Base-by-base conservation (phyloP, 2,888 invertebrate species). In the Archaeoteleia sp. region DNA sequence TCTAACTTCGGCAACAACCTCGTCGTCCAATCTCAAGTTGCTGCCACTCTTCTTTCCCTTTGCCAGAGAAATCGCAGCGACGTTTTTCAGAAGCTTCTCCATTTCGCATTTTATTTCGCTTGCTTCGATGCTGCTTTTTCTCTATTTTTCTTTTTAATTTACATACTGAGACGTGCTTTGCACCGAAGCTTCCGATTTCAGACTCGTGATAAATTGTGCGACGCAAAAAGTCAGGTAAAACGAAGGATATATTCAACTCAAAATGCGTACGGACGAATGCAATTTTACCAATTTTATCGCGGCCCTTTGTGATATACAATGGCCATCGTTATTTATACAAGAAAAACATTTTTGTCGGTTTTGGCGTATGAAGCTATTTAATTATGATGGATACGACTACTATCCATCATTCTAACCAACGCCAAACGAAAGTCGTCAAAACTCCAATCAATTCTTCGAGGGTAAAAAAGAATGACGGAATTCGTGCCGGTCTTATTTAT, bases 101-200 rank as follows among this genome's bases (percentile, higher is more conserved):
- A 67, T 67, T 49, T 67, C 67, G 40, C 43, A 53, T 66, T 66
- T 58, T 48, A 51, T 45, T 32, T 55, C 45, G 39, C 37, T 7
- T 14, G 12, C 35, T 39, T 48, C 34, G 65, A 43, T 32, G 57
- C 29, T 35, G 17, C 14, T 20, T 43, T 45, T 55, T 29, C 23
- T 55, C 55, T 46, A 45, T 55, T 61, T 67, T 67, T 61, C 55
- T 67, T 55, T 67, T 67, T 67, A 57, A 67, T 67, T 61, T 67
- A 60, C 67, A 67, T 67, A 57, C 57, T 46, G 43, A 62, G 53
- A 62, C 54, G 62, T 62, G 53, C 58, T 42, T 57, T 53, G 49
- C 65, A 53, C 40, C 46, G 29, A 40, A 40, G 45, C 65, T 32
- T 60, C 46, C 53, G 62, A 62, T 67, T 62, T 53, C 34, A 57